Percentiles rank a stretch among this genome's conserved stretches.
These are phyloP conservation scores for Oostethus manadensis DNA, from an alignment of 2,113 vertebrate genomes.

Conservation along the genomic window DNA sequence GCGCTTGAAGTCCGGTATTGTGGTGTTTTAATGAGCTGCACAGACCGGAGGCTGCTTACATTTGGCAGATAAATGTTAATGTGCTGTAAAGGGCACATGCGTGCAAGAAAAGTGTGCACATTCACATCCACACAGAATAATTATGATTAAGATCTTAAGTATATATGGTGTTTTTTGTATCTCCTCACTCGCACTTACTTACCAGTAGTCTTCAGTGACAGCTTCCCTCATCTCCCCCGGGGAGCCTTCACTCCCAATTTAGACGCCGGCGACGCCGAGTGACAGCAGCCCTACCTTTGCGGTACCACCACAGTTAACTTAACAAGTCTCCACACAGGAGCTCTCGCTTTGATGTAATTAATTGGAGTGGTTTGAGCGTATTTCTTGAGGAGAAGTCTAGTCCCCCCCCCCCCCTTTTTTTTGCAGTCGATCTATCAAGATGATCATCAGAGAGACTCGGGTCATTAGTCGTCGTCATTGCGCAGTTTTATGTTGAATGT, in stretches of 20 bases:
- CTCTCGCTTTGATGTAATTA: constrained; percentile 62
- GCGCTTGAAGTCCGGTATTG: constrained; percentile 61
- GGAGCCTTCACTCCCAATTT: constrained; percentile 72
- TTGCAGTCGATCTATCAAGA: constrained; percentile 43
- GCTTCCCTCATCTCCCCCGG: constrained; percentile 64
- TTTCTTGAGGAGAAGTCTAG: constrained; percentile 28
- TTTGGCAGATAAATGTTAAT: constrained; percentile 62
- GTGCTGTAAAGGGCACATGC: constrained; percentile 56
- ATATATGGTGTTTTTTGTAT: constrained; percentile 16
- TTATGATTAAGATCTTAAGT: constrained; percentile 61
- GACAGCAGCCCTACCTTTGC: constrained; percentile 63
- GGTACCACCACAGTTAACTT: constrained; percentile 66
- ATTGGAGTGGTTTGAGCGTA: constrained; percentile 55
- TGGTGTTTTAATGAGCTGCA: constrained; percentile 66
- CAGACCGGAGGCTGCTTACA: constrained; percentile 56
- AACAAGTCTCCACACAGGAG: constrained; percentile 66
- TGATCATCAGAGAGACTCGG: constrained; percentile 41
- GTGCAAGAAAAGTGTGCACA: constrained; percentile 40
- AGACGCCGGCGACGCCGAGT: constrained; percentile 46
- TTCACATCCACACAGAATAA: constrained; percentile 20
- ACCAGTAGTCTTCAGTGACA: constrained; percentile 62
- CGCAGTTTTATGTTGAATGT: constrained; percentile 2
- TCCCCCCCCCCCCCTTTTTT: constrained; percentile 15
- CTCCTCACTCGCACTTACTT: neutral
- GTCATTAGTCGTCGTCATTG: constrained; percentile 30